phyloP scores from a whole-genome alignment of 2,113 vertebrate species.

The Platichthys stellatus region DNA sequence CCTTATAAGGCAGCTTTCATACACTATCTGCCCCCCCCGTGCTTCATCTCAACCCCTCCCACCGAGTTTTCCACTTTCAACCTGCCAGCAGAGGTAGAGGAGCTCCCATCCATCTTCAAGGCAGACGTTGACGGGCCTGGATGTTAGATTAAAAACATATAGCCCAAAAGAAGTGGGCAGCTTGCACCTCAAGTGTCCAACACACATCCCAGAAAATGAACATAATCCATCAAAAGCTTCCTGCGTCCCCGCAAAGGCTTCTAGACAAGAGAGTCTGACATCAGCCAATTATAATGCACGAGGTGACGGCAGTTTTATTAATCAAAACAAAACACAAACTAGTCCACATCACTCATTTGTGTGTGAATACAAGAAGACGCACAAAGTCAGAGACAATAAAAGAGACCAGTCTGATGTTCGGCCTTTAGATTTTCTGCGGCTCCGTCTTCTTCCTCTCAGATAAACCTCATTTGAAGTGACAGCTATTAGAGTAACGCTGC shows the following conservation, averaged over 20 bases:
- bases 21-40: slow-evolving; percentile 13
- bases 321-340: not conserved
- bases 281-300: slow-evolving; percentile 47
- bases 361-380: not conserved
- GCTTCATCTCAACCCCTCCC: slow-evolving; percentile 27
- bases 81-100: slow-evolving; percentile 71
- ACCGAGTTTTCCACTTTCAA: slow-evolving; percentile 46
- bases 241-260: slow-evolving; percentile 5
- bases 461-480: not conserved
- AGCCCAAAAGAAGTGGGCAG: slow-evolving; percentile 64
- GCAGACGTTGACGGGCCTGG: slow-evolving; percentile 57
- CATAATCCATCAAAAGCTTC: slow-evolving; percentile 77
- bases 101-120: slow-evolving; percentile 76
- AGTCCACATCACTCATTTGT: not conserved
- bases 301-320: not conserved
- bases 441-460: too few relatives aligned
- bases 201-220: slow-evolving; percentile 76
- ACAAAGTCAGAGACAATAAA: not conserved
- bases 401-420: not conserved
- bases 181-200: slow-evolving; percentile 71
- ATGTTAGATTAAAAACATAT: slow-evolving; percentile 79
- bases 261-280: slow-evolving; percentile 19
- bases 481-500: too few relatives aligned
- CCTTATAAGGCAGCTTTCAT: slow-evolving; percentile 64
- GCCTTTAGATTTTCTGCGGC: not conserved